Conservation (phyloP, 2,797 vertebrate species). For the Pangasius krempfi region DNA sequence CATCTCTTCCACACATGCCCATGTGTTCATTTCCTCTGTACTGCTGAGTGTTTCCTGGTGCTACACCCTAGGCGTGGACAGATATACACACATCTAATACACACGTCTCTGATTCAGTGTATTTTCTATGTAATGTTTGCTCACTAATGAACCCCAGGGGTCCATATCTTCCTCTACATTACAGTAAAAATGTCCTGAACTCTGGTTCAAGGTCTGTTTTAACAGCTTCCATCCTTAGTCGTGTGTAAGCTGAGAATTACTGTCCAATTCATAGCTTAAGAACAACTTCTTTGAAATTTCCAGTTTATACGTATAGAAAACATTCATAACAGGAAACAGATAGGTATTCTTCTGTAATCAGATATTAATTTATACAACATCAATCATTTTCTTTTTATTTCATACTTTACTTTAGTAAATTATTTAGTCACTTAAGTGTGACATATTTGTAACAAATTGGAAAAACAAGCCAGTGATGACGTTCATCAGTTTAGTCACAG, state of each 20-base stretch:
- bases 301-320: background rate
- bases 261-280: background rate
- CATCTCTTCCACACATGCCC: background rate
- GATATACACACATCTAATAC: constrained; percentile 1
- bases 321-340: background rate
- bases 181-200: background rate
- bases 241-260: background rate
- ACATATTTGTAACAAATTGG: background rate
- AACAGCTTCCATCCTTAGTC: background rate
- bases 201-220: background rate
- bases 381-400: background rate
- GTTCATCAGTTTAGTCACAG: background rate
- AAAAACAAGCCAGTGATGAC: background rate
- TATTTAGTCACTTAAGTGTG: background rate
- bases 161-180: background rate
- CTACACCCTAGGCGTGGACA: constrained; percentile 26
- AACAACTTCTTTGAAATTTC: background rate
- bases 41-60: constrained; percentile 19
- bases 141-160: background rate
- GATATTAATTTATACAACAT: background rate
- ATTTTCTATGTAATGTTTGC: constrained; percentile 6
- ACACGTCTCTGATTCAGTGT: background rate
- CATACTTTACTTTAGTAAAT: background rate
- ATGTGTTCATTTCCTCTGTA: constrained; percentile 44
- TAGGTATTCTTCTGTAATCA: background rate